Evolutionary conservation across 1,140 invertebrate species (phyloP).

Genomic region (Listronotus oregonensis): DNA sequence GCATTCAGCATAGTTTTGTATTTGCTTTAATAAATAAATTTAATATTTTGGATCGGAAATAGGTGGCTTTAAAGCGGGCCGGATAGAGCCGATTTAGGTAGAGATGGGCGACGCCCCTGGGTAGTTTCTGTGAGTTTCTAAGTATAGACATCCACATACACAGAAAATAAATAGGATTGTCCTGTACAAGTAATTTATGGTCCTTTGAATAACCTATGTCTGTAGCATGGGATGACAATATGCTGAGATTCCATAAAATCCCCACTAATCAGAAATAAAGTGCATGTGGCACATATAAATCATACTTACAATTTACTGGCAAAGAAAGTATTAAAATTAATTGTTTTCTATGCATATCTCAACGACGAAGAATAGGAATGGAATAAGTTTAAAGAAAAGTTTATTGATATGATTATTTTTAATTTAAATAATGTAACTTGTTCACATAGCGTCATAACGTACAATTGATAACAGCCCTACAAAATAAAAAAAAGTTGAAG

Average conservation of each 20-base stretch:
- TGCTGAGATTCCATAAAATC: slow-evolving; percentile 34
- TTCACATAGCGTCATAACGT: no score
- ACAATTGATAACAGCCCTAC: no score
- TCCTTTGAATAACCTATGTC: slow-evolving; percentile 34
- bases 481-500: no score
- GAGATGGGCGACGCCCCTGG: no score
- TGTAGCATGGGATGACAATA: slow-evolving; percentile 38
- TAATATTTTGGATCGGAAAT: no score
- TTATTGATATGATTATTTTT: no score
- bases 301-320: slow-evolving; percentile 40
- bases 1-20: no score
- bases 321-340: slow-evolving; percentile 41
- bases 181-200: slow-evolving; percentile 31
- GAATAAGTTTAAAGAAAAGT: no score
- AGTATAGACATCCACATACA: slow-evolving; percentile 13
- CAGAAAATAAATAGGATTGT: slow-evolving; percentile 36
- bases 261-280: slow-evolving; percentile 40
- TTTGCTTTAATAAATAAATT: no score
- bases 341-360: slow-evolving; percentile 40
- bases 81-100: no score
- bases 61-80: no score
- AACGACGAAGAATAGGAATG: slow-evolving; percentile 15
- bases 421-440: no score
- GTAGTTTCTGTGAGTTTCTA: slow-evolving; percentile 12
- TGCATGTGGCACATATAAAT: slow-evolving; percentile 40